Evolutionary conservation across 2,797 vertebrate species (phyloP).

Genomic region (Natrix natrix): DNA sequence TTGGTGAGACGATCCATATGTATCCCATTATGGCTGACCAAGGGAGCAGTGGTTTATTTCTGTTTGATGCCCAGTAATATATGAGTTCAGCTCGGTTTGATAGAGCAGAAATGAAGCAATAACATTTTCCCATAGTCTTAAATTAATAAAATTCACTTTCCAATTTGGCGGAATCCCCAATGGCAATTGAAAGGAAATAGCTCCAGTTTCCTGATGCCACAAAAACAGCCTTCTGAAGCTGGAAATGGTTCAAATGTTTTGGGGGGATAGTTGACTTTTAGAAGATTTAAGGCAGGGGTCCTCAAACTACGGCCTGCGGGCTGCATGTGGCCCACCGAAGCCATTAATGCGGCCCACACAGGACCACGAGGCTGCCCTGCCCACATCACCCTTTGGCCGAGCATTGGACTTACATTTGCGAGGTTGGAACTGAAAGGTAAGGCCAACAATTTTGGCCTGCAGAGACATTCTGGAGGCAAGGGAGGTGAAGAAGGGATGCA

Average conservation of each 20-base stretch:
- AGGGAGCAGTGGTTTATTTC: constrained; percentile 24
- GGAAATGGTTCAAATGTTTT: background rate
- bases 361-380: too few relatives aligned
- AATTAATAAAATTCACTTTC: constrained; percentile 12
- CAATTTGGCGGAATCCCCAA: background rate
- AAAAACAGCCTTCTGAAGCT: background rate
- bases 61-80: background rate
- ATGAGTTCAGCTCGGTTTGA: constrained; percentile 10
- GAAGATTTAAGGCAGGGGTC: background rate
- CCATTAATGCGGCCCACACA: too few relatives aligned
- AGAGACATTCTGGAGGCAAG: too few relatives aligned
- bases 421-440: too few relatives aligned
- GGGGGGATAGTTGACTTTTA: background rate
- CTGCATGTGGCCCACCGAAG: too few relatives aligned
- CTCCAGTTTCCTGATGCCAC: background rate
- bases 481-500: too few relatives aligned
- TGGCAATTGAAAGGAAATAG: background rate
- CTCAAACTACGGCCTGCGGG: too few relatives aligned
- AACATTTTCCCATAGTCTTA: background rate
- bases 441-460: too few relatives aligned
- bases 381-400: too few relatives aligned
- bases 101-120: constrained; percentile 27
- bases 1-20: constrained; percentile 43
- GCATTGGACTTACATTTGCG: too few relatives aligned
- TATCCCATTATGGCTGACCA: constrained; percentile 34